Evolutionary conservation across 2,797 vertebrate genomes (phyloP).

Genomic region (Xerus rutilus): DNA sequence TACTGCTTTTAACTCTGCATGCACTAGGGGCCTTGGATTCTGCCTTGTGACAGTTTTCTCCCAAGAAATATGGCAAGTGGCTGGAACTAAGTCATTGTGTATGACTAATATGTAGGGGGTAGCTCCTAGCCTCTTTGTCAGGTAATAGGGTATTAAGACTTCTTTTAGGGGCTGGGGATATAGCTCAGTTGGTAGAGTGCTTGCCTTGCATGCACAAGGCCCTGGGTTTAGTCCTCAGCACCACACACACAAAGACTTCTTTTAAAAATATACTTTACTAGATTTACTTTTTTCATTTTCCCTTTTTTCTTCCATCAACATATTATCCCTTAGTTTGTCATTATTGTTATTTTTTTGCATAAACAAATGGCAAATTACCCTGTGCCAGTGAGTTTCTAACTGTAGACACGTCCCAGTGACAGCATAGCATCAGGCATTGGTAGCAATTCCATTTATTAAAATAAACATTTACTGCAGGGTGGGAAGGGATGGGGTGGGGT

Average conservation of each 20-base stretch:
- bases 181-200: too few relatives aligned
- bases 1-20: neutral
- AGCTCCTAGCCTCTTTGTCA: neutral
- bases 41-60: neutral
- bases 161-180: neutral
- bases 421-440: neutral
- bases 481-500: neutral
- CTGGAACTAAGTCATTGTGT: neutral
- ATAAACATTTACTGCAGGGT: neutral
- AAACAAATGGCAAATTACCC: neutral
- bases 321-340: neutral
- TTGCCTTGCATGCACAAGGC: too few relatives aligned
- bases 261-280: neutral
- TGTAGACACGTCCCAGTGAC: neutral
- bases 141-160: neutral
- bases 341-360: constrained; percentile 8
- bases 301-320: neutral
- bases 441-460: neutral
- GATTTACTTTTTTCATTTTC: neutral
- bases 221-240: too few relatives aligned
- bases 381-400: constrained; percentile 2
- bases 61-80: neutral
- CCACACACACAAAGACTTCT: too few relatives aligned
- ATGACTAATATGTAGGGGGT: neutral
- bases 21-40: neutral